Evolutionary conservation across 1,140 invertebrate species (phyloP).

Genomic region (Ericerus pela): DNA sequence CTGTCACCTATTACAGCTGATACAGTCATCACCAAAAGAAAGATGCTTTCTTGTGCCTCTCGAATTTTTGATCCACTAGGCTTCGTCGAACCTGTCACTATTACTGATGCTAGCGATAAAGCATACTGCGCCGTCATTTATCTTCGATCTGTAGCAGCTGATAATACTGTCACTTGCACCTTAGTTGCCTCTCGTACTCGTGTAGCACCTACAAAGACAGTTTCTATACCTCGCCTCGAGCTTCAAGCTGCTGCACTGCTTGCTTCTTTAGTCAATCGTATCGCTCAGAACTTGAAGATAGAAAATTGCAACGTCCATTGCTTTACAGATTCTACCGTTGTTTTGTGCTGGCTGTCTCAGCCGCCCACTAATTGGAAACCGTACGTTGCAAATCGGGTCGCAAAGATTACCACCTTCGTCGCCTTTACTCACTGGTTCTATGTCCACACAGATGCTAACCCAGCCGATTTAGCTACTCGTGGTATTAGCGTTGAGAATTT

Average conservation of each 20-base stretch:
- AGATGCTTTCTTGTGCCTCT: not conserved
- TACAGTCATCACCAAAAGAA: not conserved
- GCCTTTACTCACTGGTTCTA: conserved; percentile 21
- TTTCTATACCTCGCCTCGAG: conserved; percentile 20
- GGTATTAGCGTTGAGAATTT: not conserved
- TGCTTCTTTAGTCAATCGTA: not conserved
- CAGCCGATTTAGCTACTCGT: conserved; percentile 21
- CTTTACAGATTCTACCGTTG: conserved; percentile 27
- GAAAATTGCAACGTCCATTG: not conserved
- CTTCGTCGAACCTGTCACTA: not conserved
- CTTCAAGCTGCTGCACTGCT: conserved; percentile 21
- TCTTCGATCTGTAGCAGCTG: not conserved
- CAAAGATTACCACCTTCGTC: not conserved
- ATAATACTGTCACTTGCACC: conserved; percentile 12
- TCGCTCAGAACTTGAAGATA: not conserved
- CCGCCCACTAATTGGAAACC: conserved; percentile 23
- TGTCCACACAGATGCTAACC: conserved; percentile 23
- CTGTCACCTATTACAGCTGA: too few relatives aligned
- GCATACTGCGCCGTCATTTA: conserved; percentile 7
- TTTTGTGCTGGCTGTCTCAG: conserved; percentile 26
- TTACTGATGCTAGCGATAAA: not conserved
- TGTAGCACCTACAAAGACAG: conserved; percentile 19
- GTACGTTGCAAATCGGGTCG: not conserved
- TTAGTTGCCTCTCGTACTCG: conserved; percentile 14
- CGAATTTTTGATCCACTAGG: conserved; percentile 12